These are phyloP conservation scores for Mamestra configurata DNA, from an alignment of 1,140 invertebrate genomes.

Conservation along the genomic window DNA sequence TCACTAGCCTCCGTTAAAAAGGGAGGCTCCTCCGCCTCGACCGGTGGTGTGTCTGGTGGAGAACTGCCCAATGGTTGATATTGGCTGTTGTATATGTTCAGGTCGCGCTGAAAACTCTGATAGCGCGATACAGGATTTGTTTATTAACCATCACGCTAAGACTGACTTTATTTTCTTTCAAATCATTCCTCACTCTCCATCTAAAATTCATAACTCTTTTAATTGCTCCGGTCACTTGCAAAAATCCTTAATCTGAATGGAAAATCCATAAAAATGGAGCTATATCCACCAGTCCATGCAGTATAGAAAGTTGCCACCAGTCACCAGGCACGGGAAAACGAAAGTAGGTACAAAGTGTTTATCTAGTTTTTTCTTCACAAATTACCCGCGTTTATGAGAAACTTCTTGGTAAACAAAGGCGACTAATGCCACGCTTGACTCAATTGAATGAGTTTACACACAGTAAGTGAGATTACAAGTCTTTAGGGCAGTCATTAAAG, in stretches of 20 bases:
- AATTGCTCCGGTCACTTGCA: background rate
- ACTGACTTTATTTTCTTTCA: too few relatives aligned
- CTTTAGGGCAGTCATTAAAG: background rate
- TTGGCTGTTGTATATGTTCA: too few relatives aligned
- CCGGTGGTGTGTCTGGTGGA: too few relatives aligned
- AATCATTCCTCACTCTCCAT: too few relatives aligned
- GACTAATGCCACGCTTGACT: background rate
- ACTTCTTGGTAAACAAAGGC: slow-evolving; percentile 19
- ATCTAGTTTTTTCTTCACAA: slow-evolving; percentile 45
- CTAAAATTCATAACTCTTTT: too few relatives aligned
- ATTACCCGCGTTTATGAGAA: slow-evolving; percentile 46
- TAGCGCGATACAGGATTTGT: too few relatives aligned
- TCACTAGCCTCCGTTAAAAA: too few relatives aligned
- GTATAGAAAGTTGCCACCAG: slow-evolving; percentile 39
- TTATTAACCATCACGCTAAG: too few relatives aligned
- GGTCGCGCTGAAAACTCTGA: too few relatives aligned
- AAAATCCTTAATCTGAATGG: background rate
- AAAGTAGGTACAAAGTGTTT: slow-evolving; percentile 37
- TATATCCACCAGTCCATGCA: background rate
- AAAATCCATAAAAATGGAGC: background rate
- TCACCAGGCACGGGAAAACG: slow-evolving; percentile 38
- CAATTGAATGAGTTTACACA: slow-evolving; percentile 21
- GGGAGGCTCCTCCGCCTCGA: too few relatives aligned
- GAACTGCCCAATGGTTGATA: too few relatives aligned
- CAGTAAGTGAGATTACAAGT: background rate